Base-by-base conservation (phyloP, 1,140 invertebrate genomes). In the Dendroctonus ponderosae region DNA sequence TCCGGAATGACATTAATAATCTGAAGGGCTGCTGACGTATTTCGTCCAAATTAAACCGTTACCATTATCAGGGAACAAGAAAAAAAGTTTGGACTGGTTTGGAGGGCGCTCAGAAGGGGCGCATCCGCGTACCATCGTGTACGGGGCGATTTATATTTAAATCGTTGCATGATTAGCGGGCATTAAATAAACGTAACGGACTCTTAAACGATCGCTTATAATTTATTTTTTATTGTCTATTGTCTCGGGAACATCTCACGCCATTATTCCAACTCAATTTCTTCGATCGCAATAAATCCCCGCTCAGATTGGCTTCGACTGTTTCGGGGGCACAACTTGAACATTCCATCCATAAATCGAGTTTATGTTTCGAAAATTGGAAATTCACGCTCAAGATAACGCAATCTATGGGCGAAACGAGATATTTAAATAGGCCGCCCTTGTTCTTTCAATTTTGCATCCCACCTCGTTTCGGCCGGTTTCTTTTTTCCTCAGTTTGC, bases 81-180 rank as follows among this genome's bases (percentile, higher is more conserved):
- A 44, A 62, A 44, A 54, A 54, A 62, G 41, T 8, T 49, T 46
- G 2, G 12, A 8, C 48, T 49, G 8, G 50, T 62, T 42, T 14
- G 61, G 15, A 54, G 14, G 51, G 61, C 51, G 51, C 9, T n/a
- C 40, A 7, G 7, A 63, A 38, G 51, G 40, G 41, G 15, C 12
- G 37, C 15, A 63, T 63, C 50, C 42, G 59, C 72, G 76, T 78
- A 76, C 77, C 77, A 78, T 65, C 70, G 61, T 66, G 77, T 78
- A 74, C 77, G 66, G 70, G 76, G 72, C 70, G 74, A 75, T 78
- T 77, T 77, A 65, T 65, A 65, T 65, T 65, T 65, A 65, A 77
- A 78, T 76, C 75, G 71, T 78, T 76, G 77, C 77, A 78, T 78
- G 77, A 78, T 78, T 78, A 78, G 70, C 69, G 69, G 71, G 74